phyloP scores from a whole-genome alignment of 1,140 invertebrate species.

The Whitmania pigra region DNA sequence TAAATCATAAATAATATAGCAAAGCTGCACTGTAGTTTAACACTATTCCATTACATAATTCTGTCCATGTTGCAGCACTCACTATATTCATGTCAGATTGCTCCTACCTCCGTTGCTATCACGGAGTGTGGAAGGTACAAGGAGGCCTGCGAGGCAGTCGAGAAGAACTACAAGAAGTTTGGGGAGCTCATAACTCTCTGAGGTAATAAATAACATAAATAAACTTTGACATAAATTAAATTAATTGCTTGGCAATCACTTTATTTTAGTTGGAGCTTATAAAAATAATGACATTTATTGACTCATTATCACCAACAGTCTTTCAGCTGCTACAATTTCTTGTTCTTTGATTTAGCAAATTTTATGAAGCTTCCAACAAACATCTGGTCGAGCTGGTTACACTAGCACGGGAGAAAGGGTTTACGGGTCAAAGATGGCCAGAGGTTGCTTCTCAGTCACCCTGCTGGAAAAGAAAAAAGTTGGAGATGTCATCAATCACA shows the following conservation, averaged over 20 bases:
- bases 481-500: slow-evolving; percentile 51
- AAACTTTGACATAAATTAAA: too few relatives aligned
- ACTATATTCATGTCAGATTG: too few relatives aligned
- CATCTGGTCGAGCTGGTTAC: slow-evolving; percentile 71
- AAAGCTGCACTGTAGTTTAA: too few relatives aligned
- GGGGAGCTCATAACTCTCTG: slow-evolving; percentile 65
- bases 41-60: neutral
- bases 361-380: slow-evolving; percentile 76
- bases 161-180: slow-evolving; percentile 56
- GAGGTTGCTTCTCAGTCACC: slow-evolving; percentile 82
- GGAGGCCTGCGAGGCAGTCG: slow-evolving; percentile 56
- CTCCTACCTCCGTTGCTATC: too few relatives aligned
- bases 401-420: slow-evolving; percentile 58
- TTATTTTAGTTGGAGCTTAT: neutral
- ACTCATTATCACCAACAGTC: neutral
- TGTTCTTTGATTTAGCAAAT: slow-evolving; percentile 47
- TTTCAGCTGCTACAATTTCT: neutral
- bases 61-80: slow-evolving; percentile 30
- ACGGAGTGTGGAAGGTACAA: slow-evolving; percentile 65
- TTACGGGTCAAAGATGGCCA: slow-evolving; percentile 76
- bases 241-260: too few relatives aligned
- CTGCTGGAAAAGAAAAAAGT: slow-evolving; percentile 48
- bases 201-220: slow-evolving; percentile 41
- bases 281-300: neutral
- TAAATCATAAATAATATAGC: neutral